phyloP scores from a whole-genome alignment of 23 tunicate genomes.

The Ascidia mentula region DNA sequence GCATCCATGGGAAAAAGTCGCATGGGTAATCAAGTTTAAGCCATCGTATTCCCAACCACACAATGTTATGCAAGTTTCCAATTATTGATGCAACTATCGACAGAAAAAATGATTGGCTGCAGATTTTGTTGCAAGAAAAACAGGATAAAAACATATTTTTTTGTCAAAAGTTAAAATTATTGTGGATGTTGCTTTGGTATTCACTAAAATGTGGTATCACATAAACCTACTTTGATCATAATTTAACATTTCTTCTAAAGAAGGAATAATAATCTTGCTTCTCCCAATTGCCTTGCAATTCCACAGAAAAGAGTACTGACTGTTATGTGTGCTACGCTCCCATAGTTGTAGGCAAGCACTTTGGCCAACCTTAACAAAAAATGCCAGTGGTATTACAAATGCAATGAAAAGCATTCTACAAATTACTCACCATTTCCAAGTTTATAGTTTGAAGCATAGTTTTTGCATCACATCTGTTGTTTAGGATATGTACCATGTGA shows the following conservation, averaged over 20 bases:
- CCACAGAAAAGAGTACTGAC: conserved; percentile 22
- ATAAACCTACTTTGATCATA: conserved; percentile 59
- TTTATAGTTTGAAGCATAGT: background rate
- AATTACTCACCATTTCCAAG: background rate
- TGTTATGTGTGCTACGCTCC: background rate
- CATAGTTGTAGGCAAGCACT: background rate
- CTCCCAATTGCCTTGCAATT: background rate
- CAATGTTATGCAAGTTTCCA: conserved; percentile 37
- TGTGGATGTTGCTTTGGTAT: background rate
- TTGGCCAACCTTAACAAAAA: conserved; percentile 23
- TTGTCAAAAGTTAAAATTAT: background rate
- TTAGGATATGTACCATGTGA: conserved; percentile 62
- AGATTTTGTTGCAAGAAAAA: background rate
- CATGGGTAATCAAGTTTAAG: conserved; percentile 15
- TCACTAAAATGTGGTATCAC: background rate
- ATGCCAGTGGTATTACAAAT: background rate
- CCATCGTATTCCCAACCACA: conserved; percentile 77
- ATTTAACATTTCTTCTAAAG: conserved; percentile 29
- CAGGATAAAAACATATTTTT: background rate
- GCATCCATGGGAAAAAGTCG: conserved; percentile 50
- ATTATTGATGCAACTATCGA: conserved; percentile 48
- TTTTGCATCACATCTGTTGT: conserved; percentile 1
- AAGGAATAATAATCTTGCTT: background rate
- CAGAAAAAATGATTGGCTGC: background rate
- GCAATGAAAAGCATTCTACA: background rate